Base-by-base conservation (phyloP, 1,140 invertebrate genomes). In the Drosophila sechellia region DNA sequence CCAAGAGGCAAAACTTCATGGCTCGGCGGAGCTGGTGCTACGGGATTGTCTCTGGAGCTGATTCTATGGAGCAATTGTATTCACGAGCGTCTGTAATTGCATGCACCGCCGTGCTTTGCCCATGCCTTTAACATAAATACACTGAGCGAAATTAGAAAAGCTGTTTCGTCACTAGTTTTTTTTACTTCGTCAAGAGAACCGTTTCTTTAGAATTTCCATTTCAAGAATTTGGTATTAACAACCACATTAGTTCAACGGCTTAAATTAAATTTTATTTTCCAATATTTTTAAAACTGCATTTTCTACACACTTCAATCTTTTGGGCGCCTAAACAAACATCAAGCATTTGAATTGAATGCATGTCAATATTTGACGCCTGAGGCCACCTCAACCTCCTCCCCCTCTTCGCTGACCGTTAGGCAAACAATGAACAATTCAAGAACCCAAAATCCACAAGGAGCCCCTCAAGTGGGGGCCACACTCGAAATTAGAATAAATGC, bases 401-500 rank as follows among this genome's bases (percentile, higher is more conserved):
- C 1, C 27, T n/a, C 50, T 12, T 11, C 12, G 40, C 25, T 58
- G 63, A 77, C 81, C 81, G 81, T 85, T 85, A 85, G 73, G 25
- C 61, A 80, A 85, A 80, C 60, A 77, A 73, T 59, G 8, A 12
- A 37, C 11, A 43, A 52, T 59, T 68, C 39, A 8, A 48, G 48
- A 66, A 40, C 40, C 43, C n/a, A 22, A 42, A 68, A 68, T 73
- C 54, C 53, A 64, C 15, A 57, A 50, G 63, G 57, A 58, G 60
- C 40, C 40, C 39, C 56, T 86, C 79, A 66, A 89, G 83, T 76
- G 70, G 8, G 6, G 50, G 52, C 37, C 59, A 56, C 79, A 89
- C 83, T 85, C 60, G 61, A 85, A 84, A 84, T 85, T 79, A 80
- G 77, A 84, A 83, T 83, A 85, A 76, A 84, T 84, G 70, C 80